Evolutionary conservation across 2,113 vertebrate genomes (phyloP).

Genomic region (Datnioides undecimradiatus): DNA sequence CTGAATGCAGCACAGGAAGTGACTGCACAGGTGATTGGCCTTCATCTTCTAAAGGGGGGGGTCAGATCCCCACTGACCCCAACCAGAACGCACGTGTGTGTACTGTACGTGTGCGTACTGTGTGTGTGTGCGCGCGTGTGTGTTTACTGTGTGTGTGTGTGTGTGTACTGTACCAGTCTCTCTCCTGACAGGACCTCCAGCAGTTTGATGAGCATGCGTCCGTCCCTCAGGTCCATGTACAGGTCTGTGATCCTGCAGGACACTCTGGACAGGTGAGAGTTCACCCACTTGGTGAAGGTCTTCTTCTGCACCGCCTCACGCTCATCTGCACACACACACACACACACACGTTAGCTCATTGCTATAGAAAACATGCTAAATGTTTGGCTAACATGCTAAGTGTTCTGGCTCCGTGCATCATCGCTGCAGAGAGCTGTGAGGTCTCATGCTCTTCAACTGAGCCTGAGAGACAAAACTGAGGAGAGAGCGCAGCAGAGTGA

Average conservation of each 20-base stretch:
- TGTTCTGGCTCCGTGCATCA: no score
- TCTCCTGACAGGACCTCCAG: slow-evolving; percentile 85
- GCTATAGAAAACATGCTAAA: no score
- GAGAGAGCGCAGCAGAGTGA: no score
- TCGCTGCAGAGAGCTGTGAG: no score
- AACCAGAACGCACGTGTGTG: not conserved
- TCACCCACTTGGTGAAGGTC: slow-evolving; percentile 98
- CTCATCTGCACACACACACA: slow-evolving; percentile 86
- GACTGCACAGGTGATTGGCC: not conserved
- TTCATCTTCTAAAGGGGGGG: not conserved
- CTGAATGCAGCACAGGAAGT: slow-evolving; percentile 16
- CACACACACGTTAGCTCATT: not conserved
- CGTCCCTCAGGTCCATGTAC: slow-evolving; percentile 94
- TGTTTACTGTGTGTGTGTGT: not conserved
- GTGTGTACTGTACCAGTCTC: slow-evolving; percentile 58
- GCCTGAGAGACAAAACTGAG: no score
- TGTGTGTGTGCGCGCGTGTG: not conserved
- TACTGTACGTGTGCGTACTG: not conserved
- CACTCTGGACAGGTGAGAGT: slow-evolving; percentile 94
- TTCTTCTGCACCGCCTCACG: slow-evolving; percentile 98
- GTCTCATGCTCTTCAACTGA: no score
- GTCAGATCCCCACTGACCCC: not conserved
- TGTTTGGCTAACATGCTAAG: no score
- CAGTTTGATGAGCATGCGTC: slow-evolving; percentile 95
- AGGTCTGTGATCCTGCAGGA: slow-evolving; percentile 96